A percentile compares a stretch with the other conserved stretches of the same genome.
These are phyloP conservation scores for Ictalurus punctatus DNA, from an alignment of 2,113 vertebrate species.

Conservation along the genomic window DNA sequence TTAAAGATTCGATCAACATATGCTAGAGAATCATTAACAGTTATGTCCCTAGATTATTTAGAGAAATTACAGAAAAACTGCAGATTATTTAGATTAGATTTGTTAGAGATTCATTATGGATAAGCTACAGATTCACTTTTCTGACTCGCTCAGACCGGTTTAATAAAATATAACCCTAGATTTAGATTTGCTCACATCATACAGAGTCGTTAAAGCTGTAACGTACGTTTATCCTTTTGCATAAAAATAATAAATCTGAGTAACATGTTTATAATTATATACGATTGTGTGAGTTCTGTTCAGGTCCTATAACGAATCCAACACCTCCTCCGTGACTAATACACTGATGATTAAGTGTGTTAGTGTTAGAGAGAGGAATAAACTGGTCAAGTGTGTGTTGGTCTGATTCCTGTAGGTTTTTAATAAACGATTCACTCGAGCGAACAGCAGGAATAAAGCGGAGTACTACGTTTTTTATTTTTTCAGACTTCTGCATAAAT, in stretches of 20 bases:
- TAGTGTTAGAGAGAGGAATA: neutral
- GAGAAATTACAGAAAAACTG: neutral
- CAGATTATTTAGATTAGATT: neutral
- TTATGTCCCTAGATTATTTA: neutral
- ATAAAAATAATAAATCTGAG: neutral
- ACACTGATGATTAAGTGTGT: neutral
- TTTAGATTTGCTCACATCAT: neutral
- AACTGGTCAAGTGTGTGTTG: neutral
- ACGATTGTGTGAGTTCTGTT: neutral
- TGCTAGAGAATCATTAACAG: neutral
- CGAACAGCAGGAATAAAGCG: too few relatives aligned
- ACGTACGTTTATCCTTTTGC: neutral
- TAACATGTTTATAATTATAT: neutral
- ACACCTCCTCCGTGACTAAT: neutral
- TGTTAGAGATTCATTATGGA: too few relatives aligned
- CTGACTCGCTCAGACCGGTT: neutral
- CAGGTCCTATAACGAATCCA: neutral
- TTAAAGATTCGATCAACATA: too few relatives aligned
- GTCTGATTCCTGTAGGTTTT: too few relatives aligned
- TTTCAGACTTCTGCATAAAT: too few relatives aligned
- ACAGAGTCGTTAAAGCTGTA: neutral
- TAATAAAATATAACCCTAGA: neutral
- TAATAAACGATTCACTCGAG: too few relatives aligned
- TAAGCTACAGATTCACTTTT: too few relatives aligned
- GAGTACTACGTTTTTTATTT: too few relatives aligned